Percentiles rank a stretch among this genome's conserved stretches.
Conservation (phyloP, 2,113 vertebrate species). For the Hemiprocne comata region DNA sequence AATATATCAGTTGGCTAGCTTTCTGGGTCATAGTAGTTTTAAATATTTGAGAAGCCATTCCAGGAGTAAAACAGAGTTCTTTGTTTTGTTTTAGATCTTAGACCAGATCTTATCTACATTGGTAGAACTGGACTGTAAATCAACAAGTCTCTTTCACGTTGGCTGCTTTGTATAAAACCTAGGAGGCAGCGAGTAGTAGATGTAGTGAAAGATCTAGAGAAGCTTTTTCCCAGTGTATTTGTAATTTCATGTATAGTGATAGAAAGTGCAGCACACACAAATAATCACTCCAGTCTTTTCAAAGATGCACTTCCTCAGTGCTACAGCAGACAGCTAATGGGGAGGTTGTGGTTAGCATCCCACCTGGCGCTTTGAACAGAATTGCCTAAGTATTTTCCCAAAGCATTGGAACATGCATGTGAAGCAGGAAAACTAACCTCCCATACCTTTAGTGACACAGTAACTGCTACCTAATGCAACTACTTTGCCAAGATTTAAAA, state of each 20-base stretch:
- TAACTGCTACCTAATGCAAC: not conserved
- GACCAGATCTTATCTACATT: constrained; percentile 42
- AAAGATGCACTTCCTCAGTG: not conserved
- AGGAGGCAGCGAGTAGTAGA: not conserved
- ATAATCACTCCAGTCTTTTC: not conserved
- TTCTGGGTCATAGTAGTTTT: constrained; percentile 26
- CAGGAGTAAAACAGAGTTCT: constrained; percentile 5
- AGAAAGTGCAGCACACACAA: not conserved
- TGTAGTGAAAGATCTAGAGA: not conserved
- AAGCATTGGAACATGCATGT: not conserved
- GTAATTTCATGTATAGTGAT: not conserved
- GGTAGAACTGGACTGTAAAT: constrained; percentile 36
- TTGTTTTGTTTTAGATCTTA: constrained; percentile 34
- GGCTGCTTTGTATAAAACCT: constrained; percentile 1
- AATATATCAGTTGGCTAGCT: not conserved
- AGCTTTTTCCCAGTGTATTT: not conserved
- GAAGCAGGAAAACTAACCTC: not conserved
- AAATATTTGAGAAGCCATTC: constrained; percentile 60
- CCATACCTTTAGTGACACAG: not conserved
- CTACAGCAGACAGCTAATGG: not conserved
- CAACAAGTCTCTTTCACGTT: constrained; percentile 34
- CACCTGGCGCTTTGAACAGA: not conserved
- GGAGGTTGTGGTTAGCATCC: not conserved
- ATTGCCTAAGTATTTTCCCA: not conserved
- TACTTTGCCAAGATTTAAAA: not conserved